Evolutionary conservation across 1,140 invertebrate genomes (phyloP), one percentile per base, ranked within the genome.

Genomic region (Potamilus streckersoni): DNA sequence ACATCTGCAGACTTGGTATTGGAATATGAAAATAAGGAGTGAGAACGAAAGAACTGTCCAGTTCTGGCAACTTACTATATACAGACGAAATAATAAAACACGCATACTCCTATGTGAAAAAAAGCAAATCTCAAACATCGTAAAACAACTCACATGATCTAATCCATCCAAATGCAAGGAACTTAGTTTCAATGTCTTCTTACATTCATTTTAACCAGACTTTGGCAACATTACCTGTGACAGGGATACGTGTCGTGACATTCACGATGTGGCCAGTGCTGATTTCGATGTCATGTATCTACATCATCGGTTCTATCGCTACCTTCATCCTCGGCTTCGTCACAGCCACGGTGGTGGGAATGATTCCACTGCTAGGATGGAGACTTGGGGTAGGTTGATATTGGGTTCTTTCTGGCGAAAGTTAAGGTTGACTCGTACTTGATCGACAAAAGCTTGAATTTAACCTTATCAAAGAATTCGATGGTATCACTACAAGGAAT

Each of bases 331-430:
- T 87, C 59, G 79, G 73, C 0, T 58, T 80, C 12, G 79, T 86
- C 17, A 85, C 84, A 1, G 76, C 80, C 0, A 82, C 80, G 67
- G 84, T 86, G 59, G 73, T 85, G 19, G 85, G 81, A 2, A 72
- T 84, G n/a, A 81, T 86, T 19, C 85, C 84, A 19, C 72, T 86
- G 5, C 79, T 70, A 0, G 85, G 85, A 0, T 86, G 85, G 85
- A 84, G 83, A 77, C 70, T 86, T 4, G 85, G 85, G 75, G 85
- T 86, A 81, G 73, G 79, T 82, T 31, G 16, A 17, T 27, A 5
- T 27, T 58, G 2, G 5, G 49, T 38, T 13, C 20, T 4, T 19
- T 13, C 14, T 73, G 38, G 20, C 20, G 6, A 61, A 5, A 19
- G 6, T 61, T 61, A 61, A 8, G 19, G 12, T 61, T 19, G 60